Conservation (phyloP, 2,888 invertebrate species). For the Lottia gigantea region DNA sequence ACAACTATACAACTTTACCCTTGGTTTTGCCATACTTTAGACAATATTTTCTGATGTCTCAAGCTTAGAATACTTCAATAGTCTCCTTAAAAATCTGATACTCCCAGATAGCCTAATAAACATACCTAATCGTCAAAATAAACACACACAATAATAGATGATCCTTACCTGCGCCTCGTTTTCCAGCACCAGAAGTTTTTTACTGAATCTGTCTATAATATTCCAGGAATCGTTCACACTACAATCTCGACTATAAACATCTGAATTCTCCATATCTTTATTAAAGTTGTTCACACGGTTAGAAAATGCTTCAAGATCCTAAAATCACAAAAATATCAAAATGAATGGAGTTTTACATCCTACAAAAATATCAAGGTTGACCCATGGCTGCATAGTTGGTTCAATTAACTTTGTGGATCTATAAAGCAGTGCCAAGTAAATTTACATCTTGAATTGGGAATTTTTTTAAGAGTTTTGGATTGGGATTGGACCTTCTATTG, state of each 20-base stretch:
- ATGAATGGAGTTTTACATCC: too few species aligned
- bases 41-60: too few species aligned
- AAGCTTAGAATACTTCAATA: too few species aligned
- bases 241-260: constrained; percentile 63
- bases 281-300: constrained; percentile 56
- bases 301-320: constrained; percentile 66
- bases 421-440: neutral
- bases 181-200: constrained; percentile 60
- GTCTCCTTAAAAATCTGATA: too few species aligned
- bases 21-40: too few species aligned
- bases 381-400: too few species aligned
- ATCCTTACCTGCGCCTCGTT: constrained; percentile 63
- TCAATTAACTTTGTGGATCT: too few species aligned
- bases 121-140: too few species aligned
- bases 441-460: neutral
- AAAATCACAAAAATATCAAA: constrained; percentile 13
- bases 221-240: constrained; percentile 56
- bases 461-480: neutral
- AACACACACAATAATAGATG: neutral
- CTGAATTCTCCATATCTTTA: constrained; percentile 59
- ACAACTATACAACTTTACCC: too few species aligned
- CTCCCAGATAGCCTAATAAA: too few species aligned
- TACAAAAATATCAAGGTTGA: too few species aligned
- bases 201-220: constrained; percentile 61
- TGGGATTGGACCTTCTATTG: neutral